Percentiles rank a stretch among this genome's conserved stretches.
Conservation (phyloP, 2,888 invertebrate species). For the Ceramica pisi region DNA sequence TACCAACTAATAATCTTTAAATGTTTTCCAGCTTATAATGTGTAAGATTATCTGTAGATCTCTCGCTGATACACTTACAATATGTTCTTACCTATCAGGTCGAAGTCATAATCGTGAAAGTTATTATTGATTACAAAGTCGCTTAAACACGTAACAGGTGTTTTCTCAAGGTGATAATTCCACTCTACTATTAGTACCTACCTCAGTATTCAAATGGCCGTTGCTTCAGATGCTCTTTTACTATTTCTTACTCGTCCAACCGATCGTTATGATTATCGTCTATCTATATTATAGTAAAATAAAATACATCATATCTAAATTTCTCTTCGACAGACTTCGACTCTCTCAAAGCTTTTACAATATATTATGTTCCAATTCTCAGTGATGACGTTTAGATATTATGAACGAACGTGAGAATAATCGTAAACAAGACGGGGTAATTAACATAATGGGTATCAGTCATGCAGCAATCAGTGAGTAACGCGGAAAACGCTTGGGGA, state of each 20-base stretch:
- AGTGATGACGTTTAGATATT: conserved; percentile 30
- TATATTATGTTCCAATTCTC: conserved; percentile 38
- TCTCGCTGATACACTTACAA: conserved; percentile 1
- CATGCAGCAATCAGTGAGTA: conserved; percentile 33
- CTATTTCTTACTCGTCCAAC: conserved; percentile 10
- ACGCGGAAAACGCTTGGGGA: conserved; percentile 39
- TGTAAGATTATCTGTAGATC: conserved; percentile 25
- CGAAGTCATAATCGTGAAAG: conserved; percentile 42
- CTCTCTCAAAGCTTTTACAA: conserved; percentile 31
- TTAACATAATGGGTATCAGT: conserved; percentile 39
- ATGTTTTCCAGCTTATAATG: conserved; percentile 6
- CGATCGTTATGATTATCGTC: conserved; percentile 1
- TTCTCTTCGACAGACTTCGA: conserved; percentile 29
- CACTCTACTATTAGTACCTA: neutral
- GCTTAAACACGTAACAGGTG: conserved; percentile 9
- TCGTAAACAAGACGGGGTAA: conserved; percentile 31
- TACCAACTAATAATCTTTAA: conserved; percentile 2
- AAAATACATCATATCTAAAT: conserved; percentile 29
- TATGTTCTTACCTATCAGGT: conserved; percentile 6
- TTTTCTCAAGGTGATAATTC: conserved; percentile 30
- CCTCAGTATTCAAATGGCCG: conserved; percentile 6
- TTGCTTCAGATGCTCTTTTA: conserved; percentile 4
- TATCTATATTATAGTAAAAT: conserved; percentile 8
- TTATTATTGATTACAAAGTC: conserved; percentile 35
- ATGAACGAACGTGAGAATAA: conserved; percentile 42